Base-by-base conservation (phyloP, 2,797 vertebrate genomes). In the Tauraco hartlaubi region DNA sequence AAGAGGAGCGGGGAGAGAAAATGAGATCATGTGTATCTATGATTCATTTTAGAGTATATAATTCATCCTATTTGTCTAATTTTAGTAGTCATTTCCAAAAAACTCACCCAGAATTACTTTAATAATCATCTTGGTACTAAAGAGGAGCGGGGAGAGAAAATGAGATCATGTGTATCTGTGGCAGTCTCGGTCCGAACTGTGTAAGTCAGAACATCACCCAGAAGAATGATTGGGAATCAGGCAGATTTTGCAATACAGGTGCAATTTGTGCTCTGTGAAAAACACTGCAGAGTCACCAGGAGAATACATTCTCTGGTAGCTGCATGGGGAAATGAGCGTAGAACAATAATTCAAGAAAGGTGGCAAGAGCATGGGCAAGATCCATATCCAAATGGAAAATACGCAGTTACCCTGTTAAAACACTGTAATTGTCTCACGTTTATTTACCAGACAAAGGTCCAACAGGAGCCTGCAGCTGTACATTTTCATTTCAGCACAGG, bases 401-500 rank as follows among this genome's bases (percentile, higher is more conserved):
- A 56, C 1, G 13, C 26, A 55, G 56, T 85, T 87, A 61, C 22
- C 28, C 46, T 85, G 46, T 74, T 33, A 74, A 64, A 94, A 61
- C 15, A 7, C 61, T 79, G 51, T 23, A 17, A n/a, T 73, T 90
- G 35, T 75, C 76, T 85, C 86, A 63, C 43, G 33, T 90, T 86
- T 81, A 52, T 79, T 82, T 84, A 88, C 71, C 39, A 75, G 62
- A 64, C n/a, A 33, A 59, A 92, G n/a, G 43, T 92, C 69, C 37
- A 88, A 33, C 23, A 80, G 66, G 31, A 85, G 29, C 49, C 79
- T 88, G 61, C 41, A 72, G 58, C 52, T 78, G 17, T 81, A 66
- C 67, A 66, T 84, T 93, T 95, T 96, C 35, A 52, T 94, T 92
- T 86, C 43, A 73, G 55, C n/a, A n/a, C 44, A 86, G 71, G 63